These are phyloP conservation scores for Sitobion miscanthi DNA, from an alignment of 1,140 invertebrate species.

Conservation along the genomic window DNA sequence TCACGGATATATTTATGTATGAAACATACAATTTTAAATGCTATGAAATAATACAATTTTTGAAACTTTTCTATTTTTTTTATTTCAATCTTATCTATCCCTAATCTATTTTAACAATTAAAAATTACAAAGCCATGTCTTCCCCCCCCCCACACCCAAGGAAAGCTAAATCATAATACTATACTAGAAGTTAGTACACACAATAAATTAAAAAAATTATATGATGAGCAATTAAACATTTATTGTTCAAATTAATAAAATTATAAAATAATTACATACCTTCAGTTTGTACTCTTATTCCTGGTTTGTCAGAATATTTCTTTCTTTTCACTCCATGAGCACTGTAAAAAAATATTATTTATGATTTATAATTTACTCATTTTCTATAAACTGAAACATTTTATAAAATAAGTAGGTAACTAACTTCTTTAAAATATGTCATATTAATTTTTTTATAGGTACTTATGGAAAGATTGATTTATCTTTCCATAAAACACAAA, in stretches of 20 bases:
- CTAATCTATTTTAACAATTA: background rate
- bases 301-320: background rate
- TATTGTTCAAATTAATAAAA: background rate
- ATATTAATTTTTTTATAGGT: background rate
- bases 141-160: background rate
- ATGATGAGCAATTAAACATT: background rate
- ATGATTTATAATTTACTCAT: background rate
- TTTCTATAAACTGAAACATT: background rate
- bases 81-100: background rate
- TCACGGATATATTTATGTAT: background rate
- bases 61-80: background rate
- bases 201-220: background rate
- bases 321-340: background rate
- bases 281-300: slow-evolving; percentile 42
- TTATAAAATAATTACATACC: background rate
- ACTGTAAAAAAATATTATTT: slow-evolving; percentile 10
- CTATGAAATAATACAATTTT: background rate
- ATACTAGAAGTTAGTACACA: background rate
- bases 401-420: background rate
- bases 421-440: background rate
- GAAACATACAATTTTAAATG: background rate
- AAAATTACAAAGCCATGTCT: background rate
- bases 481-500: background rate
- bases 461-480: background rate
- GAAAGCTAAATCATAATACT: background rate